A percentile compares a stretch with the other conserved stretches of the same genome.
These are phyloP conservation scores for Dilophus febrilis DNA, from an alignment of 2,888 invertebrate genomes.

Conservation along the genomic window DNA sequence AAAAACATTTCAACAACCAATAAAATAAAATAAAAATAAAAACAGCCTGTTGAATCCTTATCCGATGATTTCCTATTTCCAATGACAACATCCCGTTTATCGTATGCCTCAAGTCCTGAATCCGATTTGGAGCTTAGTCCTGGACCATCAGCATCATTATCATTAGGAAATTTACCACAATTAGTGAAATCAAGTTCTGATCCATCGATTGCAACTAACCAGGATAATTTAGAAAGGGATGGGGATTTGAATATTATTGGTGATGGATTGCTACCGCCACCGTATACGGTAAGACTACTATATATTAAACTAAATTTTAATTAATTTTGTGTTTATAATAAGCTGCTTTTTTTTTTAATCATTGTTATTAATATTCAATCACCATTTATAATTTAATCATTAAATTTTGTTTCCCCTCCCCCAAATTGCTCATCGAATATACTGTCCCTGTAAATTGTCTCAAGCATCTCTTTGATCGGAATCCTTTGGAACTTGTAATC, in stretches of 20 bases:
- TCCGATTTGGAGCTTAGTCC: conserved; percentile 83
- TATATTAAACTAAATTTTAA: too few relatives aligned
- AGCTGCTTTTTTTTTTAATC: conserved; percentile 1
- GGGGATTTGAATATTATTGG: conserved; percentile 39
- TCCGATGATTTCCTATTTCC: conserved; percentile 98
- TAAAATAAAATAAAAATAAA: too few relatives aligned
- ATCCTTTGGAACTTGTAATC: too few relatives aligned
- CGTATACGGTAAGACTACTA: conserved; percentile 59
- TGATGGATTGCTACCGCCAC: conserved; percentile 57
- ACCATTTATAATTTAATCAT: background rate
- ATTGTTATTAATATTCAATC: background rate
- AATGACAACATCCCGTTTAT: conserved; percentile 86
- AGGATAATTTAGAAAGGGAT: conserved; percentile 60
- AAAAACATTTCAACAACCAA: too few relatives aligned
- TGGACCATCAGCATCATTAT: conserved; percentile 43
- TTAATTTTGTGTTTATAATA: conserved; percentile 12
- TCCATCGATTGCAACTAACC: conserved; percentile 86
- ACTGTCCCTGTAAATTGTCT: too few relatives aligned
- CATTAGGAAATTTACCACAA: conserved; percentile 38
- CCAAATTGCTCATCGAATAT: too few relatives aligned
- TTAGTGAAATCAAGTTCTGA: conserved; percentile 76
- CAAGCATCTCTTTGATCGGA: too few relatives aligned
- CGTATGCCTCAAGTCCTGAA: conserved; percentile 92
- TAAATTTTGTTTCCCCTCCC: background rate
- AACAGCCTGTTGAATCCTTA: conserved; percentile 83